Conservation (phyloP, 2,797 vertebrate species). For the Helarctos malayanus region DNA sequence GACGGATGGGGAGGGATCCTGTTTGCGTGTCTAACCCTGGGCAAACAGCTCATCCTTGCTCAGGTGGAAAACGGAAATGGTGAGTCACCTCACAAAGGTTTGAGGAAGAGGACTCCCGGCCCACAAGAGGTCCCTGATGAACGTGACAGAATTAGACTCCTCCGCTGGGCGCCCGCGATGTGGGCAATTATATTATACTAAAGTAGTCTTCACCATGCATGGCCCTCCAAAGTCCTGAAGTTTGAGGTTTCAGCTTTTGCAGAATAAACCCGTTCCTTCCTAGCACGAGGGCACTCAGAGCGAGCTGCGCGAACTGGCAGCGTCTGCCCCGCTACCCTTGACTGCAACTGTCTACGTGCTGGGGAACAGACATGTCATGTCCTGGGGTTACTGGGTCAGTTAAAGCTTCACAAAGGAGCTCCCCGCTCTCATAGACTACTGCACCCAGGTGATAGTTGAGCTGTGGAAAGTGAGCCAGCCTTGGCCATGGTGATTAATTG, state of each 20-base stretch:
- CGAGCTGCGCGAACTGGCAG: accelerated
- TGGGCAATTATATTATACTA: background rate
- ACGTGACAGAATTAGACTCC: background rate
- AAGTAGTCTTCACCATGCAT: background rate
- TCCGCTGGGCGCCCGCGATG: background rate
- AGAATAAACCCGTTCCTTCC: background rate
- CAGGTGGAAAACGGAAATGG: background rate
- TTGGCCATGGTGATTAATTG: conserved; percentile 12
- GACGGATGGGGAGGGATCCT: background rate
- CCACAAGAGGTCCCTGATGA: background rate
- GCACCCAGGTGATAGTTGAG: background rate
- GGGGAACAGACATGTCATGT: background rate
- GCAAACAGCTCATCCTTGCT: background rate
- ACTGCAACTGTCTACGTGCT: conserved; percentile 19
- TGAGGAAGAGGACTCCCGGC: background rate
- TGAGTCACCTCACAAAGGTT: background rate
- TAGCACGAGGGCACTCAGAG: background rate
- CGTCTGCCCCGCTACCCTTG: background rate
- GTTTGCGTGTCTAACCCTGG: background rate
- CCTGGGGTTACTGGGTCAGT: background rate
- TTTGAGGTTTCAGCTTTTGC: background rate
- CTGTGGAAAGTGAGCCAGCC: background rate
- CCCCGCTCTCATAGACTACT: background rate
- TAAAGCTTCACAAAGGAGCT: background rate
- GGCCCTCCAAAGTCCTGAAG: background rate